Evolutionary conservation across 1,140 invertebrate species (phyloP).

Genomic region (Heliconius hewitsoni): DNA sequence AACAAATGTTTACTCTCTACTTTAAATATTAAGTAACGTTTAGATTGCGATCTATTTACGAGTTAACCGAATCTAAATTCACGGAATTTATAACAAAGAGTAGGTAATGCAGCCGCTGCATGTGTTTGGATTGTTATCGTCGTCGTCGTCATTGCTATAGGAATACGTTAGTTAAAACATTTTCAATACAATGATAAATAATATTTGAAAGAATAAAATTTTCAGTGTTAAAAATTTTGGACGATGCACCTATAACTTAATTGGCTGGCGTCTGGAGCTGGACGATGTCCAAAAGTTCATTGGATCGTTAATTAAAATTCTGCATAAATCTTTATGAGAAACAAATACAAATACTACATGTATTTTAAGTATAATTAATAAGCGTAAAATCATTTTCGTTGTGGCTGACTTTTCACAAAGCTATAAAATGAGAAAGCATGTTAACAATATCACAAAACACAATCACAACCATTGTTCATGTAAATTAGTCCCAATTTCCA

Average conservation of each 20-base stretch:
- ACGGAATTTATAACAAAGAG: not conserved
- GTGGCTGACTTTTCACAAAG: too few species aligned
- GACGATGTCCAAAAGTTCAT: slow-evolving; percentile 9
- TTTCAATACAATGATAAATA: not conserved
- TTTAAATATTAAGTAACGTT: slow-evolving; percentile 6
- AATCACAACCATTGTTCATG: not conserved
- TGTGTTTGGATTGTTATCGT: not conserved
- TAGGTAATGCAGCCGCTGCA: not conserved
- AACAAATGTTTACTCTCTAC: slow-evolving; percentile 8
- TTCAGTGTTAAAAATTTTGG: not conserved
- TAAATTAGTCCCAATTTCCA: slow-evolving; percentile 8
- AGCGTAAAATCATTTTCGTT: too few species aligned
- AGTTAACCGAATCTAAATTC: slow-evolving; percentile 1
- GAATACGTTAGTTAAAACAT: not conserved
- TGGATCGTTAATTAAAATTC: not conserved
- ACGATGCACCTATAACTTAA: not conserved
- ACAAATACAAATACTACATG: not conserved
- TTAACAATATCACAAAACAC: not conserved
- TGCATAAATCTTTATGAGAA: not conserved
- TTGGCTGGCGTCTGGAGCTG: slow-evolving; percentile 2
- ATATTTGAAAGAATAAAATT: not conserved
- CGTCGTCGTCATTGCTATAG: not conserved
- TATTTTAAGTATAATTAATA: too few species aligned
- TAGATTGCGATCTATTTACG: slow-evolving; percentile 14
- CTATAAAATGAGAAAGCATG: too few species aligned